Evolutionary conservation across 2,797 vertebrate genomes (phyloP).

Genomic region (Melanotaenia nigrans): DNA sequence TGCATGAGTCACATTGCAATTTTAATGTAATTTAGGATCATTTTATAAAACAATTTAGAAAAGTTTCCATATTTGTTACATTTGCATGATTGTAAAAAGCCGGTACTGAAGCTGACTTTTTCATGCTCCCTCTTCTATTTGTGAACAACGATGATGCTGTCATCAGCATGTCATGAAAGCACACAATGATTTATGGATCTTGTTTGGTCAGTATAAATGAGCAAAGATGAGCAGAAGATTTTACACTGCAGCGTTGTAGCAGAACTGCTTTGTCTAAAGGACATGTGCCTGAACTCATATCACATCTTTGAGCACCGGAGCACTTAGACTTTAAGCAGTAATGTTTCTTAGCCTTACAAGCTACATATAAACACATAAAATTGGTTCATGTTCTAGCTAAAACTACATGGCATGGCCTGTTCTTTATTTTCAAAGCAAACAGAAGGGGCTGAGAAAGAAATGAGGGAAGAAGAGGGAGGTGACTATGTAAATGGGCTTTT

Average conservation of each 20-base stretch:
- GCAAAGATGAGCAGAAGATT: neutral
- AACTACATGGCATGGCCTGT: constrained; percentile 31
- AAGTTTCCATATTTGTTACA: too few relatives aligned
- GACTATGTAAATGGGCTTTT: constrained; percentile 44
- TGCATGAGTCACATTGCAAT: too few relatives aligned
- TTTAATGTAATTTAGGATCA: too few relatives aligned
- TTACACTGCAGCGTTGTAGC: neutral
- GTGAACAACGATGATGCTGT: neutral
- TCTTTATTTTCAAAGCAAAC: constrained; percentile 37
- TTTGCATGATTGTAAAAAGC: neutral
- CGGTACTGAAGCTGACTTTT: neutral
- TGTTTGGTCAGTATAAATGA: neutral
- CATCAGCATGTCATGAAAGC: neutral
- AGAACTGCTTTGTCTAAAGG: too few relatives aligned
- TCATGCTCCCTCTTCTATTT: neutral
- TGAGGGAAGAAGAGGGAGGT: constrained; percentile 6
- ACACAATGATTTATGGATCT: neutral
- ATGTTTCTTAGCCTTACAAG: constrained; percentile 35
- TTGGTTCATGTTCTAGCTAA: constrained; percentile 25
- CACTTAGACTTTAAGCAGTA: constrained; percentile 47
- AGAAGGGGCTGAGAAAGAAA: constrained; percentile 23
- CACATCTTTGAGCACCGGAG: constrained; percentile 40
- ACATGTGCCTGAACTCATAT: constrained; percentile 27
- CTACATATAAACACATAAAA: constrained; percentile 20
- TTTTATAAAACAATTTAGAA: too few relatives aligned